These are phyloP conservation scores for Bimastos eiseni DNA, from an alignment of 2,888 invertebrate genomes.

Conservation along the genomic window DNA sequence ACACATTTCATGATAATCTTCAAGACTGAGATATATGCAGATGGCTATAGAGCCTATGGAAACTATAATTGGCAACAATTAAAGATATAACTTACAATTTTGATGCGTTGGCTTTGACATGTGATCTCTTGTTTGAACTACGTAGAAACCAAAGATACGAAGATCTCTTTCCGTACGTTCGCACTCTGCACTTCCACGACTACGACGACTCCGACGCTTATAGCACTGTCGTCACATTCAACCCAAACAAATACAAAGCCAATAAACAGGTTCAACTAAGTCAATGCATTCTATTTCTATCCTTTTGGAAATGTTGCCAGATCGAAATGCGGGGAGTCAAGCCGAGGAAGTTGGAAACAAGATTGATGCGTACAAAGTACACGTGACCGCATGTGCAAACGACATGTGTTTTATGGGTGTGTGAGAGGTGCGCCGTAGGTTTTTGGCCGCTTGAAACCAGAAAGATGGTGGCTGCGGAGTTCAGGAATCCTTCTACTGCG, in stretches of 20 bases:
- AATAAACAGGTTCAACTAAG: constrained; percentile 2
- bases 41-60: background rate
- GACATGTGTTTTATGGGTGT: too few relatives aligned
- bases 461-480: too few relatives aligned
- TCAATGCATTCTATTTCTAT: background rate
- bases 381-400: too few relatives aligned
- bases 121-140: background rate
- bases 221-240: background rate
- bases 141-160: constrained; percentile 8
- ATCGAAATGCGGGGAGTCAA: too few relatives aligned
- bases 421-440: too few relatives aligned
- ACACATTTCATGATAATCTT: background rate
- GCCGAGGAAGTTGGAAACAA: too few relatives aligned
- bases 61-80: background rate
- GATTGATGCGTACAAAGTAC: too few relatives aligned
- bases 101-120: background rate
- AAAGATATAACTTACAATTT: background rate
- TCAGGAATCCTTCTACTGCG: too few relatives aligned
- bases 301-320: background rate
- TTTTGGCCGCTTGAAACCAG: too few relatives aligned
- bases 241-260: constrained; percentile 4
- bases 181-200: background rate
- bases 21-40: background rate
- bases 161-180: background rate
- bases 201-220: background rate